Base-by-base conservation (phyloP, 2,888 invertebrate species). In the Opisthograptis luteolata region DNA sequence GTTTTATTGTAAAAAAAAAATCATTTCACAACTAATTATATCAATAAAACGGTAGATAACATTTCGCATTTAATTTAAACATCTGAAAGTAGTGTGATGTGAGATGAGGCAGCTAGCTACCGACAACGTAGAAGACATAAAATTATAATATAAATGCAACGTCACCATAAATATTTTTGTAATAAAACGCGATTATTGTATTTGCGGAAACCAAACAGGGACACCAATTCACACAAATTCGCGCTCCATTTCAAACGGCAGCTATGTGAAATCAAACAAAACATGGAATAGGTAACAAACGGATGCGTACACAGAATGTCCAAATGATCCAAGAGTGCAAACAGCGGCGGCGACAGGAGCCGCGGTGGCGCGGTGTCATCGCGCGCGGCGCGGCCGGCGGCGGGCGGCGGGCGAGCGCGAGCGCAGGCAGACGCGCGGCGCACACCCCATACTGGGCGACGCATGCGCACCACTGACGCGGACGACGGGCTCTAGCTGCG, bases 371-470 rank as follows among this genome's bases (percentile, higher is more conserved):
- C 68, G 60, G 66, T 56, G 45, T 64, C 73, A 76, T 73, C 66
- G 64, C 72, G 61, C 60, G 31, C 47, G 46, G 57, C 60, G 58
- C 62, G 66, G 62, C 12, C 35, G 19, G 8, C 17, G 28, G 43
- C 36, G 64, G 59, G 59, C 58, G 56, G 63, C 60, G 49, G 57
- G 59, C 55, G 53, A 51, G 62, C 62, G 62, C 66, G 61, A 48
- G 66, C 68, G 69, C 74, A 64, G 64, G 57, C 58, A 53, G 66
- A 60, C 63, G 51, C 57, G 62, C 67, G 57, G 55, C 66, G 68
- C 79, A 83, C 87, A 83, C 88, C 88, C 88, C 88, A 88, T 88
- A 76, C 86, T 84, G 82, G 68, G 74, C 72, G 73, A 66, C 73
- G 77, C 78, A 68, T 69, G 68, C 70, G 67, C 76, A 70, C 68